phyloP scores from a whole-genome alignment of 2,888 invertebrate species.

The Drosophila lutescens region DNA sequence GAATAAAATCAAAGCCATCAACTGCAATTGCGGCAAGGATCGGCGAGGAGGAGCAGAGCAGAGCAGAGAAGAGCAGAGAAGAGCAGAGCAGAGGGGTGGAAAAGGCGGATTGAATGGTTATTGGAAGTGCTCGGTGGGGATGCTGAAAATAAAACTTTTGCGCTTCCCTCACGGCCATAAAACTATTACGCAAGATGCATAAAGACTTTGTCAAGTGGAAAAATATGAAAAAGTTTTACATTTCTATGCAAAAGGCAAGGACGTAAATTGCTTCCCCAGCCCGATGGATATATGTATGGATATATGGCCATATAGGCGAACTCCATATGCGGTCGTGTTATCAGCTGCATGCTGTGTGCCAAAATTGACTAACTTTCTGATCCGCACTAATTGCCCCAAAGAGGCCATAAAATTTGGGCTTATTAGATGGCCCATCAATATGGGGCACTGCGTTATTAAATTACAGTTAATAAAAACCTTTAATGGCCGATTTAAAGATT shows the following conservation, averaged over 20 bases:
- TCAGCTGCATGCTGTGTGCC: constrained; percentile 25
- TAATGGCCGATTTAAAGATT: constrained; percentile 75
- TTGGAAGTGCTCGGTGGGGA: constrained; percentile 62
- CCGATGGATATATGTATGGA: constrained; percentile 5
- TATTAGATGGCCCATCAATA: constrained; percentile 35
- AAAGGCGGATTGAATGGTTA: constrained; percentile 74
- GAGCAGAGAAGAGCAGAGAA: neutral
- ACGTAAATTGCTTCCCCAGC: constrained; percentile 58
- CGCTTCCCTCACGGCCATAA: constrained; percentile 65
- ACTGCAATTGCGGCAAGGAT: constrained; percentile 68
- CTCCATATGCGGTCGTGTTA: constrained; percentile 45
- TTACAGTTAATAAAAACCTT: constrained; percentile 64
- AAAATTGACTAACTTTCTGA: constrained; percentile 31
- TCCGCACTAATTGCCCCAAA: constrained; percentile 60
- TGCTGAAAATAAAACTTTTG: constrained; percentile 63
- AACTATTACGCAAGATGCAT: constrained; percentile 78
- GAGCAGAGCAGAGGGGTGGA: neutral
- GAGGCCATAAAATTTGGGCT: constrained; percentile 25
- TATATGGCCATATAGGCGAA: neutral
- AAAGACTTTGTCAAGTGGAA: constrained; percentile 80
- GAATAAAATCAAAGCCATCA: constrained; percentile 80
- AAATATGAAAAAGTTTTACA: constrained; percentile 79
- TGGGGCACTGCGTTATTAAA: constrained; percentile 60
- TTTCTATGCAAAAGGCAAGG: constrained; percentile 69
- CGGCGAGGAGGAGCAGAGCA: constrained; percentile 10